phyloP scores from a whole-genome alignment of 1,140 invertebrate genomes.

The Ptiloglossa arizonensis region DNA sequence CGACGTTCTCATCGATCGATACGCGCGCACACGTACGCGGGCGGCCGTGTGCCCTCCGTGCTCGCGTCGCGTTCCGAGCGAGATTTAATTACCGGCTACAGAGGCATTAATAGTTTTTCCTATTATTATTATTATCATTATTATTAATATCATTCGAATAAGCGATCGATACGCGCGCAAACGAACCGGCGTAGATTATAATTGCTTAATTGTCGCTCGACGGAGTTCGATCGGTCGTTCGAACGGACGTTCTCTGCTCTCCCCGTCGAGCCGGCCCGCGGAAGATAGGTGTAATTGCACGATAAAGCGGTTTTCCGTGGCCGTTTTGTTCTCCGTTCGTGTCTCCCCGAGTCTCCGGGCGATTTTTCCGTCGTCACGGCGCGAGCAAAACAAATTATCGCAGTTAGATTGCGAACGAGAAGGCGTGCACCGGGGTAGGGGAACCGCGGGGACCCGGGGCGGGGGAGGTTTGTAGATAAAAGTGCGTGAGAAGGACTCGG shows the following conservation, averaged over 20 bases:
- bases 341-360: not conserved
- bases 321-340: not conserved
- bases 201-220: slow-evolving; percentile 10
- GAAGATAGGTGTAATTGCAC: not conserved
- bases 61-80: not conserved
- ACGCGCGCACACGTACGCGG: not conserved
- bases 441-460: not conserved
- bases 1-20: not conserved
- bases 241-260: not conserved
- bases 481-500: not conserved
- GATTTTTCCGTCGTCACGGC: not conserved
- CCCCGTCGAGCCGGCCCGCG: not conserved
- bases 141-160: too few species aligned
- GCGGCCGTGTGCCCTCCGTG: too few species aligned
- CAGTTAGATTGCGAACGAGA: not conserved
- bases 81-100: slow-evolving; percentile 6
- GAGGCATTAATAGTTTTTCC: not conserved
- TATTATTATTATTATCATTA: not conserved
- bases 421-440: too few species aligned
- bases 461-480: slow-evolving; percentile 9
- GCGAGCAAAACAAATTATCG: slow-evolving; percentile 28
- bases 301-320: slow-evolving; percentile 4
- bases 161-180: not conserved
- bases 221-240: not conserved
- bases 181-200: not conserved